Evolutionary conservation across 2,113 vertebrate species (phyloP), one percentile per base, ranked within the genome.

Genomic region (Camelus bactrianus): DNA sequence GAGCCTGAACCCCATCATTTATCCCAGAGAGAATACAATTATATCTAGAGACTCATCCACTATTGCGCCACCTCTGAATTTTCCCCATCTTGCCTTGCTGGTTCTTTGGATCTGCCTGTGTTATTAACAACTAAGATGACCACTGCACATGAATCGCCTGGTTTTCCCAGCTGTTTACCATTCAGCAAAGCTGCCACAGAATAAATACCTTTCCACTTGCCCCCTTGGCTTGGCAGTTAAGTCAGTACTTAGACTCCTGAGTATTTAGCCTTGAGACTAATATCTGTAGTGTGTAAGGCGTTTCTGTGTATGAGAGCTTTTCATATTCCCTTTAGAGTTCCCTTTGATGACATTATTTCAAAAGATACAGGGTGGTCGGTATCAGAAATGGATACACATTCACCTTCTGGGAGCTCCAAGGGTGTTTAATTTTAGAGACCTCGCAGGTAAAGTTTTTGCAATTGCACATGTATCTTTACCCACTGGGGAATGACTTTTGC

Each of bases 321-420:
- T 70, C 28, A 0, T 15, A 10, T 88, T 80, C 54, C 91, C 72
- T 90, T 69, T 69, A 28, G 80, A 89, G 65, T 83, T 81, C 16
- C 15, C 89, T 95, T 86, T 67, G 73, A 84, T 97, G 87, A 79
- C 16, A 32, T 70, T 85, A 73, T 97, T 97, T 97, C 56, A 52
- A 52, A 94, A 92, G 82, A 86, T 48, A 50, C 15, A 56, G 35
- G 72, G 15, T 54, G 32, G 91, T 50, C 22, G 58, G 22, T 76
- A 20, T 75, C 70, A 95, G 84, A 91, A 85, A 88, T 89, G 46
- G 42, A 48, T 91, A 83, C 83, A 69, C 87, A 28, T 76, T 93
- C 35, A 32, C 67, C 22, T 88, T 93, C 70, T 8, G 28, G 65
- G 65, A 64, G 7, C 48, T 93, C 80, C 69, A 70, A 35, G 72